phyloP scores from a whole-genome alignment of 2,888 invertebrate genomes.

The Anaspis maculata region DNA sequence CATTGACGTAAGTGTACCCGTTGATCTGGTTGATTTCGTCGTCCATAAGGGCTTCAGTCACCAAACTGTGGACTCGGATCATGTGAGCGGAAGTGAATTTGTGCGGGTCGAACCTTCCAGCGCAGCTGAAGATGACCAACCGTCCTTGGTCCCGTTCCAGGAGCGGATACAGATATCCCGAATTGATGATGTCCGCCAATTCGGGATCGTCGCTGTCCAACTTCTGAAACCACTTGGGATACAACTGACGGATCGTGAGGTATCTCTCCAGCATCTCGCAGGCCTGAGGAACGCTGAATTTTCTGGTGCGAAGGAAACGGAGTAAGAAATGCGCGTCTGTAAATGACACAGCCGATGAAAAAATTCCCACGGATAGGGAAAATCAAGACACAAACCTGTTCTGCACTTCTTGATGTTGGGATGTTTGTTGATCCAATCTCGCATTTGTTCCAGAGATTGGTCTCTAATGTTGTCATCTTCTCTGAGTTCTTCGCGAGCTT shows the following conservation, averaged over 20 bases:
- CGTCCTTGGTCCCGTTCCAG: constrained; percentile 69
- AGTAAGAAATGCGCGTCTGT: constrained; percentile 75
- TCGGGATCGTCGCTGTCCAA: constrained; percentile 72
- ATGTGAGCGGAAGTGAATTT: constrained; percentile 67
- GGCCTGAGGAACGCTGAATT: constrained; percentile 77
- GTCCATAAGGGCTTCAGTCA: constrained; percentile 77
- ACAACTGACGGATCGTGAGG: constrained; percentile 73
- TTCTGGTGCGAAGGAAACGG: constrained; percentile 78
- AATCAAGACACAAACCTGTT: constrained; percentile 45
- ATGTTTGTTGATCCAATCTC: constrained; percentile 77
- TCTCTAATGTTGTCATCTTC: constrained; percentile 70
- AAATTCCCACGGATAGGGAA: background rate
- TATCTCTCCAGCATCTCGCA: constrained; percentile 84
- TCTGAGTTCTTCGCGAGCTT: constrained; percentile 65
- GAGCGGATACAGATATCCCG: constrained; percentile 69
- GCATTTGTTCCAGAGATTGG: constrained; percentile 67
- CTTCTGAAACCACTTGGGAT: constrained; percentile 79
- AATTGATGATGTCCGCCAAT: constrained; percentile 70
- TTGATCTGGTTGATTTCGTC: constrained; percentile 76
- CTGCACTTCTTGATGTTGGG: constrained; percentile 73
- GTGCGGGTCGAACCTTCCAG: constrained; percentile 51
- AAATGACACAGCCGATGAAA: constrained; percentile 17
- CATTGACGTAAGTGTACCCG: constrained; percentile 78
- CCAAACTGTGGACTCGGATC: constrained; percentile 75
- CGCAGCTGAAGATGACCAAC: constrained; percentile 69